Conservation (phyloP, 2,888 invertebrate genomes). For the Busseola fusca region DNA sequence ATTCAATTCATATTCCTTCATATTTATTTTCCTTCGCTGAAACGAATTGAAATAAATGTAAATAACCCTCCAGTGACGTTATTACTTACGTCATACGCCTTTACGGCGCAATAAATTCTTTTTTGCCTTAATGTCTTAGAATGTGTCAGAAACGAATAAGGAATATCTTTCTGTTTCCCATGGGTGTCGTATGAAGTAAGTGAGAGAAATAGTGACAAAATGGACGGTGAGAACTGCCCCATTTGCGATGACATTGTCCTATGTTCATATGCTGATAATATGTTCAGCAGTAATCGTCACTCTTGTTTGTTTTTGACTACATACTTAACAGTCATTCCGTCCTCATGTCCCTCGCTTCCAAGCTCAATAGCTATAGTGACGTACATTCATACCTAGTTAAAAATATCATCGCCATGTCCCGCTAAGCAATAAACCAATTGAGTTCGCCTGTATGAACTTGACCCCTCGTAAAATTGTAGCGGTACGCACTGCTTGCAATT, state of each 20-base stretch:
- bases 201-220: neutral
- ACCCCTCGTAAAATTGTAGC: conserved; percentile 76
- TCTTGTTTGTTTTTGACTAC: neutral
- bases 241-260: neutral
- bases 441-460: conserved; percentile 77
- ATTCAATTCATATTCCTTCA: conserved; percentile 23
- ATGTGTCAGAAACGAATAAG: conserved; percentile 24
- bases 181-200: conserved; percentile 16
- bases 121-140: conserved; percentile 22
- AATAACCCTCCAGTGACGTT: conserved; percentile 44
- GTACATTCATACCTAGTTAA: conserved; percentile 44
- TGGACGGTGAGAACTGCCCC: neutral
- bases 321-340: neutral
- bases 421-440: conserved; percentile 76
- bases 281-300: neutral
- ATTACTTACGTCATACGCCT: conserved; percentile 50
- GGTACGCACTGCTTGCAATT: conserved; percentile 68
- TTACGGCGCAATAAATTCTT: conserved; percentile 34
- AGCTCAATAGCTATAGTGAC: conserved; percentile 30
- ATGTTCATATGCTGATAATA: neutral
- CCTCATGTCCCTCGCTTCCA: conserved; percentile 6
- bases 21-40: conserved; percentile 28
- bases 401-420: conserved; percentile 65
- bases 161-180: conserved; percentile 3
- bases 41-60: conserved; percentile 37